phyloP scores from a whole-genome alignment of 2,888 invertebrate species.

The Tanaodytes sp. region DNA sequence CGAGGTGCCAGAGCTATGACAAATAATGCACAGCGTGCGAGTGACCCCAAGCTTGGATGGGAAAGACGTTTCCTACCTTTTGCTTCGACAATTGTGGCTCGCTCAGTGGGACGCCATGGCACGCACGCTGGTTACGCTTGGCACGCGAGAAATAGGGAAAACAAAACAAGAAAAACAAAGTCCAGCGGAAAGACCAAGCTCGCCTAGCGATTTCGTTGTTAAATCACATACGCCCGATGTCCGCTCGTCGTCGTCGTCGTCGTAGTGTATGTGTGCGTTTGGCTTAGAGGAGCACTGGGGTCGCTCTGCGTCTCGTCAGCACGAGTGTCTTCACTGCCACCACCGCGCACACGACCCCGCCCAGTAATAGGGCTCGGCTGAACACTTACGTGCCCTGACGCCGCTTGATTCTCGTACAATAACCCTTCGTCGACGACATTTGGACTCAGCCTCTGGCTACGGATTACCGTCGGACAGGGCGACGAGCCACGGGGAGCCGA shows the following conservation, averaged over 20 bases:
- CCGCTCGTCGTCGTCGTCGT: conserved; percentile 26
- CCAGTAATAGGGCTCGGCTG: conserved; percentile 35
- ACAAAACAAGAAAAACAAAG: no score
- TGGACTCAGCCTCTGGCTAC: conserved; percentile 30
- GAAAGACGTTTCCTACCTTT: conserved; percentile 63
- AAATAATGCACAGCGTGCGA: conserved; percentile 53
- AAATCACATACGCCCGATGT: conserved; percentile 18
- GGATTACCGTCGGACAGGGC: conserved; percentile 37
- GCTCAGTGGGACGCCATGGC: conserved; percentile 67
- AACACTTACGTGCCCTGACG: conserved; percentile 48
- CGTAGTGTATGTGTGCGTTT: conserved; percentile 36
- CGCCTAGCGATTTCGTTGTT: conserved; percentile 29
- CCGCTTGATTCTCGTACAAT: conserved; percentile 36
- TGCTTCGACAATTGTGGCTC: conserved; percentile 56
- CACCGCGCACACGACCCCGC: conserved; percentile 46
- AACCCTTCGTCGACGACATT: conserved; percentile 44
- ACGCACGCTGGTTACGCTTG: conserved; percentile 43
- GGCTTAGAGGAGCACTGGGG: conserved; percentile 61
- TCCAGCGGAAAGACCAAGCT: conserved; percentile 30
- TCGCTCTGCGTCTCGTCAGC: conserved; percentile 61
- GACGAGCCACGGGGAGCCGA: conserved; percentile 25
- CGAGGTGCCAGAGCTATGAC: conserved; percentile 54
- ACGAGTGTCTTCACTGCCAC: conserved; percentile 47
- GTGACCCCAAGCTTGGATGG: conserved; percentile 61
- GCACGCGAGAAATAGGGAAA: no score